These are phyloP conservation scores for Caenorhabditis sp. DNA, from an alignment of 2,888 invertebrate species.

Conservation along the genomic window DNA sequence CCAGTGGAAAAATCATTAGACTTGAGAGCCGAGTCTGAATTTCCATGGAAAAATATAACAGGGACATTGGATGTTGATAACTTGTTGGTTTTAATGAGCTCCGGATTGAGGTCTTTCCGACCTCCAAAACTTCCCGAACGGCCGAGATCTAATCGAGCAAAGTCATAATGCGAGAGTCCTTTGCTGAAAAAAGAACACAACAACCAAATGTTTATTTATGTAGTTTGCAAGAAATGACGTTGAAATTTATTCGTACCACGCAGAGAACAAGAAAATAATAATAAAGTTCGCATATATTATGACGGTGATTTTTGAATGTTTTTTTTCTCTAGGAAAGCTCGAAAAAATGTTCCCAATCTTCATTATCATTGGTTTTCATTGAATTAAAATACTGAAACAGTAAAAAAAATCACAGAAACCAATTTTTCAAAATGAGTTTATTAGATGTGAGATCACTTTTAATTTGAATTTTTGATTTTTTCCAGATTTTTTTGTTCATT, in stretches of 20 bases:
- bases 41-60: constrained; percentile 57
- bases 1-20: constrained; percentile 53
- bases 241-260: neutral
- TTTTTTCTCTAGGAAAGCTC: too few species aligned
- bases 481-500: too few species aligned
- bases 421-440: too few species aligned
- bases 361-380: too few species aligned
- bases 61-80: constrained; percentile 24
- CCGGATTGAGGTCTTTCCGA: constrained; percentile 12
- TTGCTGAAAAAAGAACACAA: neutral
- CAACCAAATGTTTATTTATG: too few species aligned
- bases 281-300: too few species aligned
- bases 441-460: too few species aligned
- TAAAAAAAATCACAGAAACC: too few species aligned
- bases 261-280: neutral
- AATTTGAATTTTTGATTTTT: too few species aligned
- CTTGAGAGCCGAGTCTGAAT: constrained; percentile 54
- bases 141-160: constrained; percentile 37
- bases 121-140: constrained; percentile 51
- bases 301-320: too few species aligned
- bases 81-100: neutral
- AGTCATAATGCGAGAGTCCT: constrained; percentile 8
- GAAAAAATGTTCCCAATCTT: too few species aligned
- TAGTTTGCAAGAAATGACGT: neutral
- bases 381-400: too few species aligned